Base-by-base conservation (phyloP, 2,113 vertebrate species). In the Periophthalmus modestus region DNA sequence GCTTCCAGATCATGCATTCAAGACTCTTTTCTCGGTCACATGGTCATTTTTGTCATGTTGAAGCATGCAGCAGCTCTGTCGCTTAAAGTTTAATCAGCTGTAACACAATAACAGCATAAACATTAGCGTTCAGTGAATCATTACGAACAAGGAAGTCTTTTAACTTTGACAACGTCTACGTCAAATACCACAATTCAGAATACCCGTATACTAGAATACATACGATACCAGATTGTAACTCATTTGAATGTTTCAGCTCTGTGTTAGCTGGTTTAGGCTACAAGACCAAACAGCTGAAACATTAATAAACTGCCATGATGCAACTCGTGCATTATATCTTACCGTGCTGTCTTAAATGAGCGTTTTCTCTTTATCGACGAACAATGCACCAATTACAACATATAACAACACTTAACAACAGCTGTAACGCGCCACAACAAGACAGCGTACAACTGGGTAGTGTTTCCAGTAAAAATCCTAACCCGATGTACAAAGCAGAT, bases 1-100 rank as follows among this genome's bases (percentile, higher is more conserved):
- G 78, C 84, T 86, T 79, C 74, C 67, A 65, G 78, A 89, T 92
- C 89, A 89, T 89, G 88, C 90, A 89, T 79, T 84, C 67, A 71
- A 76, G 58, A 82, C 46, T 28, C 65, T 71, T 55, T 77, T 67
- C 69, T 74, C 4, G 57, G 87, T 93, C 92, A 92, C 92, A 91
- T 91, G 86, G 80, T 88, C 82, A 39, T 48, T 82, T 67, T 71
- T 77, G 5, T 75, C 62, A 73, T 76, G 79, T 77, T 75, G 75
- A 69, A n/a, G n/a, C n/a, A 85, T 58, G 61, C 57, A 55, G 10
- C 24, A 68, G 81, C 81, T 78, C 82, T 71, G n/a, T 24, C 79
- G 66, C 28, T 74, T 66, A 69, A 62, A 28, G 71, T 81, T 84
- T 61, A 87, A 63, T 52, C 77, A 72, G 73, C 85, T 85, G 87